Evolutionary conservation across 2,888 invertebrate genomes (phyloP).

Genomic region (Athalia rosae): DNA sequence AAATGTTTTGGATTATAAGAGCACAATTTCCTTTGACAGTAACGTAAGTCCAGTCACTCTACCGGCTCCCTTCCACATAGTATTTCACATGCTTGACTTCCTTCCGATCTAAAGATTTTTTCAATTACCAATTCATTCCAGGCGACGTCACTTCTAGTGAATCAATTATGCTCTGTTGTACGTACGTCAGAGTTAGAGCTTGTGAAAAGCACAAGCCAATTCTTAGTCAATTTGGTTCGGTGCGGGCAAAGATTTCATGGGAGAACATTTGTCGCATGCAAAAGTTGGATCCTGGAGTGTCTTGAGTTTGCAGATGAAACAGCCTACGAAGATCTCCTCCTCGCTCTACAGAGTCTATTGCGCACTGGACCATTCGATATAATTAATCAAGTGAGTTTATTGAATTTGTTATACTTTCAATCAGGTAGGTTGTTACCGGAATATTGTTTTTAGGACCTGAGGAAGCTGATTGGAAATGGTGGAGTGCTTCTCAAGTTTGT

Average conservation of each 20-base stretch:
- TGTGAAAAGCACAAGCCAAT: slow-evolving; percentile 61
- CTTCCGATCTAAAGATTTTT: not conserved
- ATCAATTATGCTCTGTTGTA: slow-evolving; percentile 60
- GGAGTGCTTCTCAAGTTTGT: slow-evolving; percentile 57
- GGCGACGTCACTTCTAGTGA: slow-evolving; percentile 60
- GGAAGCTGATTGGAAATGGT: slow-evolving; percentile 58
- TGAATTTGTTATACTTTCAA: slow-evolving; percentile 9
- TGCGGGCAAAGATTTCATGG: slow-evolving; percentile 57
- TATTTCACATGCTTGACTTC: not conserved
- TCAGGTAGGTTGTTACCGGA: not conserved
- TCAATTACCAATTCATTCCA: slow-evolving; percentile 47
- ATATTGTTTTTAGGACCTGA: slow-evolving; percentile 57
- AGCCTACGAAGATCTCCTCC: slow-evolving; percentile 55
- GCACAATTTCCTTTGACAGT: slow-evolving; percentile 73
- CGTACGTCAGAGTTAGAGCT: slow-evolving; percentile 59
- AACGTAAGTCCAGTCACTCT: slow-evolving; percentile 65
- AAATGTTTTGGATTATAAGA: slow-evolving; percentile 78
- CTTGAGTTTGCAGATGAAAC: slow-evolving; percentile 57
- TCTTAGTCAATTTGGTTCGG: slow-evolving; percentile 61
- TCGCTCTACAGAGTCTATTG: slow-evolving; percentile 59
- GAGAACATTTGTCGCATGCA: slow-evolving; percentile 57
- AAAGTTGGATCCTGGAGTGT: slow-evolving; percentile 62
- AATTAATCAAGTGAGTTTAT: slow-evolving; percentile 57
- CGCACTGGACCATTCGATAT: slow-evolving; percentile 56
- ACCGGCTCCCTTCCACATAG: slow-evolving; percentile 16